phyloP scores from a whole-genome alignment of 2,797 vertebrate species.

The Anolis apletophallus region DNA sequence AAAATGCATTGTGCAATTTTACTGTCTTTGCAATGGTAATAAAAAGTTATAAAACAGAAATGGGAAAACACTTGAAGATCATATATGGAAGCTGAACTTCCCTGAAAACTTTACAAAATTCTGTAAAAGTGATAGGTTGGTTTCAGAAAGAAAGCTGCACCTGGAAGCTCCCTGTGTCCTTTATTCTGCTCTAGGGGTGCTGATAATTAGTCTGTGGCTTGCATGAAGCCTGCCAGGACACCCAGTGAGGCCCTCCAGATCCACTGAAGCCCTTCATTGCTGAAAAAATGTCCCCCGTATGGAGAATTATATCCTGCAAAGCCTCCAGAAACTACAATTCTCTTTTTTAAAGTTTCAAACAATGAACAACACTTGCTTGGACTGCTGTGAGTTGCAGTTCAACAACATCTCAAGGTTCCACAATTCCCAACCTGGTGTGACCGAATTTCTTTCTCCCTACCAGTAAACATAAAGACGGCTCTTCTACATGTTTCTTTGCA shows the following conservation, averaged over 20 bases:
- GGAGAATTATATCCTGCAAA: too few species aligned
- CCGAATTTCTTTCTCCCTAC: neutral
- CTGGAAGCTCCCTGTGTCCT: neutral
- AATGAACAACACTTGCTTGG: too few species aligned
- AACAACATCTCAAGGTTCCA: too few species aligned
- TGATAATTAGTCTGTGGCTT: too few species aligned
- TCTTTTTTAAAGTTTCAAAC: neutral
- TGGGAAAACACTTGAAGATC: neutral
- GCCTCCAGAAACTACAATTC: neutral
- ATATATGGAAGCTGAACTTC: neutral
- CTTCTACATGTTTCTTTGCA: neutral
- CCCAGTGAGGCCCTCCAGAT: too few species aligned
- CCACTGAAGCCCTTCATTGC: too few species aligned
- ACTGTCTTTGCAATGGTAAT: neutral
- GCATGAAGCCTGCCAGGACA: too few species aligned
- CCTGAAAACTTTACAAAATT: neutral
- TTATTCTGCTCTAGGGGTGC: too few species aligned
- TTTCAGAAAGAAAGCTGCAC: neutral
- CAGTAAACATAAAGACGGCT: neutral
- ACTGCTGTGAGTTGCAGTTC: too few species aligned
- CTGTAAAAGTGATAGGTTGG: neutral
- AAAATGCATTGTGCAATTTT: neutral
- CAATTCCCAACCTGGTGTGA: neutral
- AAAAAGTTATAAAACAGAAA: neutral
- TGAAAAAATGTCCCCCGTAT: too few species aligned